These are phyloP conservation scores for Ophion ventricosus DNA, from an alignment of 2,888 invertebrate genomes.

Conservation along the genomic window DNA sequence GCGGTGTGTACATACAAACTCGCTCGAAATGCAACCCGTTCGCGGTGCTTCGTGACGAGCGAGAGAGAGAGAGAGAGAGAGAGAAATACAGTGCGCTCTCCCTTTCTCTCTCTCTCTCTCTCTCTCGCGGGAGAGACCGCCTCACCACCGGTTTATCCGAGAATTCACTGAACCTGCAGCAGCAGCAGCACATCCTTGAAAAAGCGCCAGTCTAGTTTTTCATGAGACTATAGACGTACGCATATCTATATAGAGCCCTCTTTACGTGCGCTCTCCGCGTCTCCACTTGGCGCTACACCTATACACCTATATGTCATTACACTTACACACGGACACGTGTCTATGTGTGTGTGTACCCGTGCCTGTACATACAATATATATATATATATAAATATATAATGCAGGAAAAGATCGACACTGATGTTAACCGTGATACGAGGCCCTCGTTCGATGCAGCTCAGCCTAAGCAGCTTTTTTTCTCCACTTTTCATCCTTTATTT, in stretches of 20 bases:
- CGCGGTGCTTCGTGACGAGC: slow-evolving; percentile 64
- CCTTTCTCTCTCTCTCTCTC: neutral
- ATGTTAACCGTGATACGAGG: neutral
- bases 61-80: slow-evolving; percentile 30
- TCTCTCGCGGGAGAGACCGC: slow-evolving; percentile 55
- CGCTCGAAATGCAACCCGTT: slow-evolving; percentile 66
- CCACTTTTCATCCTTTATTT: neutral
- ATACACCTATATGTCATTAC: neutral
- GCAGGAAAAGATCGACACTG: neutral
- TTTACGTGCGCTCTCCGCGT: slow-evolving; percentile 39
- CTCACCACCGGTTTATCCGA: slow-evolving; percentile 70
- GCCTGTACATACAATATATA: slow-evolving; percentile 2
- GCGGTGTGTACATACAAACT: slow-evolving; percentile 59
- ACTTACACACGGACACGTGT: neutral
- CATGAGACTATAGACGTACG: slow-evolving; percentile 43
- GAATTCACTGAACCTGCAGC: slow-evolving; percentile 68
- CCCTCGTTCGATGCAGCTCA: neutral
- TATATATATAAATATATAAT: neutral
- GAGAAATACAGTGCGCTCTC: slow-evolving; percentile 13
- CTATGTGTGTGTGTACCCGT: neutral
- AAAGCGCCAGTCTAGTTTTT: slow-evolving; percentile 69
- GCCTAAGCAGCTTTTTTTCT: neutral
- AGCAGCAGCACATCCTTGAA: slow-evolving; percentile 66
- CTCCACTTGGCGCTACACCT: slow-evolving; percentile 37
- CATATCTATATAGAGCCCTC: slow-evolving; percentile 39